These are phyloP conservation scores for Triops longicaudatus DNA, from an alignment of 1,140 invertebrate genomes.

Conservation along the genomic window DNA sequence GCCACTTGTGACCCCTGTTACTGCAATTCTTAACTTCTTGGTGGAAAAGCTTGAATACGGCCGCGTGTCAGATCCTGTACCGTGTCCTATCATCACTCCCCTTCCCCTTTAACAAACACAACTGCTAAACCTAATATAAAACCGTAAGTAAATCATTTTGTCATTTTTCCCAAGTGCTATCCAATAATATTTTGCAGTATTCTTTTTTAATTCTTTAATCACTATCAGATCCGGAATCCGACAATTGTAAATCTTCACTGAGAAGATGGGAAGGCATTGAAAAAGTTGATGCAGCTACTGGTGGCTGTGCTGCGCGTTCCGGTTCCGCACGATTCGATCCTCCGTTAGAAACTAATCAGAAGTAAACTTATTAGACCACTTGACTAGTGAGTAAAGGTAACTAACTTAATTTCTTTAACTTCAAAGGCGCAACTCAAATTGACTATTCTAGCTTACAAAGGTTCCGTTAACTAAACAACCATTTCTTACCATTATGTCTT, in stretches of 20 bases:
- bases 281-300: slow-evolving; percentile 34
- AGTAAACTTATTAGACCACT: too few species aligned
- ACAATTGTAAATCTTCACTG: slow-evolving; percentile 65
- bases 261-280: slow-evolving; percentile 50
- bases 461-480: too few species aligned
- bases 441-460: too few species aligned
- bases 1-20: too few species aligned
- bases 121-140: background rate
- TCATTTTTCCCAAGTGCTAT: background rate
- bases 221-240: slow-evolving; percentile 60
- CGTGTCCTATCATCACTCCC: background rate
- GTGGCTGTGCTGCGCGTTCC: slow-evolving; percentile 22
- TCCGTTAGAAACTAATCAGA: background rate
- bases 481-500: background rate
- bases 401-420: too few species aligned
- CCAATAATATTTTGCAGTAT: background rate
- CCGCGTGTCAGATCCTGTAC: background rate
- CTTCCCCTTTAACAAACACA: background rate
- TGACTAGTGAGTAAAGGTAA: too few species aligned
- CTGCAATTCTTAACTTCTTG: too few species aligned
- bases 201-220: slow-evolving; percentile 36
- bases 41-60: background rate
- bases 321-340: background rate
- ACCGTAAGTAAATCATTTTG: background rate
- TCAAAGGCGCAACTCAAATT: too few species aligned